Conservation (phyloP, 2,888 invertebrate species). For the Macrosiphum euphorbiae region DNA sequence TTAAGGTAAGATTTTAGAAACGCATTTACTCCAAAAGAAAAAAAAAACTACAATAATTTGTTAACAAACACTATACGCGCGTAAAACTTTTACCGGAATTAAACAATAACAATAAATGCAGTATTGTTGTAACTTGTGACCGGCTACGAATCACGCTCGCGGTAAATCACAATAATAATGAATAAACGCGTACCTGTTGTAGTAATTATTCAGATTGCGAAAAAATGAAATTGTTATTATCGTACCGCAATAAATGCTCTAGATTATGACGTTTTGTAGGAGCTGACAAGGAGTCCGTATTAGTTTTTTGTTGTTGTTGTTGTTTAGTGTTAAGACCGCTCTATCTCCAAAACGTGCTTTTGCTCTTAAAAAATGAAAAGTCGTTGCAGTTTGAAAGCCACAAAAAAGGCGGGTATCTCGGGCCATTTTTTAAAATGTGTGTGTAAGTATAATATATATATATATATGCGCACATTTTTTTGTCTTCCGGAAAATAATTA, state of each 20-base stretch:
- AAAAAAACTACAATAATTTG: background rate
- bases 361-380: constrained; percentile 37
- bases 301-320: background rate
- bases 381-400: constrained; percentile 36
- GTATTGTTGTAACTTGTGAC: background rate
- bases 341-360: constrained; percentile 18
- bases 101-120: background rate
- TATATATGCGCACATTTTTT: constrained; percentile 5
- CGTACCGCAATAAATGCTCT: background rate
- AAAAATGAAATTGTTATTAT: background rate
- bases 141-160: background rate
- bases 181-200: background rate
- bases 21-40: constrained; percentile 12
- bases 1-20: constrained; percentile 69
- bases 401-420: constrained; percentile 23
- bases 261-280: constrained; percentile 11
- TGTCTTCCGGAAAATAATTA: constrained; percentile 45
- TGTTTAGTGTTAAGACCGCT: background rate
- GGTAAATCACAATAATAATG: background rate
- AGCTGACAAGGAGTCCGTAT: background rate
- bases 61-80: background rate
- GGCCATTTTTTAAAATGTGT: constrained; percentile 24
- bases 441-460: constrained; percentile 8
- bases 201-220: background rate
- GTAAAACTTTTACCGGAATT: background rate